A percentile compares a stretch with the other conserved stretches of the same genome.
Conservation (phyloP, 2,113 vertebrate genomes). For the Plecotus auritus region DNA sequence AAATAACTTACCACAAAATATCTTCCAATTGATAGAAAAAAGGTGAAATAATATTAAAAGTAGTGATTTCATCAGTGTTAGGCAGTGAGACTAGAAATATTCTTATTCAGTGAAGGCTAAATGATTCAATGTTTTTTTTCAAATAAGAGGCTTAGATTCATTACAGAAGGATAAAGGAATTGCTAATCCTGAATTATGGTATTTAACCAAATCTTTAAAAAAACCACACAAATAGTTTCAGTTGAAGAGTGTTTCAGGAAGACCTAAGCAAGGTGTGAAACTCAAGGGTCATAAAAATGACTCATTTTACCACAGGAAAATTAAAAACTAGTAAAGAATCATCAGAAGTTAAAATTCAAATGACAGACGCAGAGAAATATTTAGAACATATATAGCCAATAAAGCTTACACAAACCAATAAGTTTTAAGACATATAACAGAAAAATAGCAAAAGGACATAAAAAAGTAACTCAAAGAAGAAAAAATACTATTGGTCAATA, state of each 20-base stretch:
- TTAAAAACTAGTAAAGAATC: not conserved
- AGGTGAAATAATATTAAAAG: not conserved
- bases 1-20: not conserved
- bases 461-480: not conserved
- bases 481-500: not conserved
- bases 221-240: not conserved
- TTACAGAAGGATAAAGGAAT: not conserved
- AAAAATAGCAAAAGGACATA: not conserved
- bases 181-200: not conserved
- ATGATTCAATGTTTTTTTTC: not conserved
- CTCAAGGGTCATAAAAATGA: not conserved
- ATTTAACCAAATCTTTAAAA: not conserved
- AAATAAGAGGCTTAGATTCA: not conserved
- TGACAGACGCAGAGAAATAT: not conserved
- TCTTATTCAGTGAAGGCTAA: not conserved
- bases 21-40: not conserved
- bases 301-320: not conserved
- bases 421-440: not conserved
- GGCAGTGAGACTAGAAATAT: not conserved
- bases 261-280: not conserved
- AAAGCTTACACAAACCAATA: not conserved
- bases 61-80: not conserved
- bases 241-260: not conserved
- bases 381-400: not conserved
- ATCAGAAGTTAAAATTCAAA: slow-evolving; percentile 1